Evolutionary conservation across 2,113 vertebrate species (phyloP).

Genomic region (Seriola aureovittata): DNA sequence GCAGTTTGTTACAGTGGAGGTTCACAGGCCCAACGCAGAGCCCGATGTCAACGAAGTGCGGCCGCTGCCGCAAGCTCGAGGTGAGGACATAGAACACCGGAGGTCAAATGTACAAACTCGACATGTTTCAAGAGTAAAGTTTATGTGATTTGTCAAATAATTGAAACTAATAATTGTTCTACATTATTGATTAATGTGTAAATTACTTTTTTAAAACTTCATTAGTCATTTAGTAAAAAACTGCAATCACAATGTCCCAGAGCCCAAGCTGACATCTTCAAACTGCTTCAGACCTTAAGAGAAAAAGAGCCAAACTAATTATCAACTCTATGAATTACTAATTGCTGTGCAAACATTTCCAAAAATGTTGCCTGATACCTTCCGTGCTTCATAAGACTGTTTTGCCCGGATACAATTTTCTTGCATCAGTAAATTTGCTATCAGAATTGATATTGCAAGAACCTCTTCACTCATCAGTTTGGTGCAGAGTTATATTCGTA

Average conservation of each 20-base stretch:
- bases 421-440: neutral
- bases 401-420: neutral
- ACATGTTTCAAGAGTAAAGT: neutral
- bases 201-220: too few relatives aligned
- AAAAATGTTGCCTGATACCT: neutral
- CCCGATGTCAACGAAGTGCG: slow-evolving; percentile 96
- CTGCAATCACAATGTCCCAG: neutral
- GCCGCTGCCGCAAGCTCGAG: slow-evolving; percentile 92
- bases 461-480: neutral
- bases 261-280: neutral
- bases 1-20: slow-evolving; percentile 96
- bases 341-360: neutral
- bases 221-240: neutral
- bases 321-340: neutral
- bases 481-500: neutral
- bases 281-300: neutral
- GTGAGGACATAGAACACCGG: slow-evolving; percentile 73
- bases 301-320: neutral
- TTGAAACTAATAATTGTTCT: neutral
- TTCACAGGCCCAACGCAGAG: slow-evolving; percentile 94
- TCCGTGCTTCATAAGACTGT: neutral
- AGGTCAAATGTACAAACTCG: neutral
- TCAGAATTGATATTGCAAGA: neutral
- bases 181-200: neutral
- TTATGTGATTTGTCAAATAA: neutral